Evolutionary conservation across 2,888 invertebrate genomes (phyloP).

Genomic region (Agapostemon virescens): DNA sequence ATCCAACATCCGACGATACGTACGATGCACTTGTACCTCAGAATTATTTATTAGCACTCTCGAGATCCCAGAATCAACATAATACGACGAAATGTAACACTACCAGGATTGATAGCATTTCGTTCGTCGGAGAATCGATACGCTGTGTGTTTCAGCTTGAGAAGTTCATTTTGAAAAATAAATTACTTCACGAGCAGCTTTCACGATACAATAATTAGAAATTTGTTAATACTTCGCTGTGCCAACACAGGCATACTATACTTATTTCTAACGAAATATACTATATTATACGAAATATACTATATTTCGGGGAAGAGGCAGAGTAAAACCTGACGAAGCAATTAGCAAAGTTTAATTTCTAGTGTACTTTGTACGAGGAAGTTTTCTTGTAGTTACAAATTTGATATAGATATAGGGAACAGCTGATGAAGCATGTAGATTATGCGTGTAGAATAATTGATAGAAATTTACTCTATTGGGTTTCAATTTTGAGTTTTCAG

Average conservation of each 20-base stretch:
- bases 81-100: conserved; percentile 4
- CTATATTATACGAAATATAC: too few relatives aligned
- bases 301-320: too few relatives aligned
- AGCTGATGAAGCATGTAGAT: background rate
- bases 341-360: background rate
- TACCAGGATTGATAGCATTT: background rate
- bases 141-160: background rate
- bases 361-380: background rate
- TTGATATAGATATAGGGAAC: background rate
- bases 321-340: background rate
- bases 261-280: too few relatives aligned
- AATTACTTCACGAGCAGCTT: background rate
- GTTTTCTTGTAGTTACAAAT: background rate
- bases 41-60: conserved; percentile 17
- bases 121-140: background rate
- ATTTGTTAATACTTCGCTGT: background rate
- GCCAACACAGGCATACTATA: background rate
- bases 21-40: background rate
- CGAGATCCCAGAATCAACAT: conserved; percentile 4
- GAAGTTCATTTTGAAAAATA: background rate
- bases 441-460: background rate
- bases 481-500: too few relatives aligned
- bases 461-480: background rate
- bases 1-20: conserved; percentile 5
- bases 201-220: background rate